A percentile compares a stretch with the other conserved stretches of the same genome.
Conservation (phyloP, 30 jellyfish, hydroid and myxozoan genomes). For the Aurelia sp. region DNA sequence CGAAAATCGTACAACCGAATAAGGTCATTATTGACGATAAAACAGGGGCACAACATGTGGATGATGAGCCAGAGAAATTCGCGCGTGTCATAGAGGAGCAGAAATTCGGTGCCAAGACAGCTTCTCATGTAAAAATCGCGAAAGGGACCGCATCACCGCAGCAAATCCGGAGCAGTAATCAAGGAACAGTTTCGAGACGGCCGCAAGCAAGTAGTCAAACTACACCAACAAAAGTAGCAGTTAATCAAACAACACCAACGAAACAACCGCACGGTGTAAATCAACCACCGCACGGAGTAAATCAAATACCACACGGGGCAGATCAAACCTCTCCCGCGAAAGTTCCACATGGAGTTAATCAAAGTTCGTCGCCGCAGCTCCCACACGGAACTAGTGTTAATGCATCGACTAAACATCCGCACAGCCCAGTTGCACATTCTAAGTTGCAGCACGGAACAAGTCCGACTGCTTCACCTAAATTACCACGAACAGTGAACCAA, state of each 20-base stretch:
- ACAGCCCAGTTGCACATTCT: not conserved
- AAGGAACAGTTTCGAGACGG: not conserved
- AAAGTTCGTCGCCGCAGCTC: not conserved
- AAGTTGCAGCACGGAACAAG: not conserved
- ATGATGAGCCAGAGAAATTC: not conserved
- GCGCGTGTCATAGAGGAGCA: not conserved
- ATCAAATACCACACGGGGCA: not conserved
- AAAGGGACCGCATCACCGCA: not conserved
- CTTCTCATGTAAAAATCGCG: not conserved
- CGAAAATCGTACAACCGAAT: constrained; percentile 12
- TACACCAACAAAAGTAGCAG: not conserved
- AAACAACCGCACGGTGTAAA: not conserved
- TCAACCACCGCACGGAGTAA: not conserved
- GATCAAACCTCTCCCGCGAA: not conserved
- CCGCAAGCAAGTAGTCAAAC: constrained; percentile 2
- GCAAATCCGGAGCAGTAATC: not conserved
- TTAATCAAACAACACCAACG: not conserved
- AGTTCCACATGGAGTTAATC: not conserved
- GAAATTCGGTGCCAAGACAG: not conserved
- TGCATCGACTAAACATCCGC: not conserved
- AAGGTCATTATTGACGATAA: not conserved
- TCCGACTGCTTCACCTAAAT: not conserved
- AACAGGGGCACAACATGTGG: not conserved
- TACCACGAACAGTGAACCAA: too few relatives aligned
- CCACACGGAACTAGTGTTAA: not conserved